phyloP scores from a whole-genome alignment of 2,888 invertebrate genomes.

The Drosophila sordidapex region DNA sequence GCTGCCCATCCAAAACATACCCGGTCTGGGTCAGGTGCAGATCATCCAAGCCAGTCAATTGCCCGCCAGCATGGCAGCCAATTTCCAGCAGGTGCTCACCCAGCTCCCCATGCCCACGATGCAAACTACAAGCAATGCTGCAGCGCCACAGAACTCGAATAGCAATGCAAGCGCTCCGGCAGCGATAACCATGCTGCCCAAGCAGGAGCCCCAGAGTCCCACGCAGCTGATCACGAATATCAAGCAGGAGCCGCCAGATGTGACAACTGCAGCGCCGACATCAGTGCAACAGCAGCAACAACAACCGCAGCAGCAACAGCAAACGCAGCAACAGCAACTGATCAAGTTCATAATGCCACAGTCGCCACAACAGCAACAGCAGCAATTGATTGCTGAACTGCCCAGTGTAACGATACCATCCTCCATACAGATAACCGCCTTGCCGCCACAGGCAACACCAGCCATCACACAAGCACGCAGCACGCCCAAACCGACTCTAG shows the following conservation, averaged over 20 bases:
- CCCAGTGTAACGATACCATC: constrained; percentile 65
- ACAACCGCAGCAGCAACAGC: constrained; percentile 33
- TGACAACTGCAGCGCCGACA: constrained; percentile 27
- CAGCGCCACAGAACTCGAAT: constrained; percentile 58
- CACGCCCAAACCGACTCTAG: constrained; percentile 74
- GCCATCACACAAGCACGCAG: constrained; percentile 47
- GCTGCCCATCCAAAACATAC: constrained; percentile 91
- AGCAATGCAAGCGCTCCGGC: constrained; percentile 59
- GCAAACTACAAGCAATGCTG: constrained; percentile 36
- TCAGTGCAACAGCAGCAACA: constrained; percentile 31
- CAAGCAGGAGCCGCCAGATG: constrained; percentile 83
- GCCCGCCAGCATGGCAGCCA: constrained; percentile 83
- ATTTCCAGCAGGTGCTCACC: constrained; percentile 77
- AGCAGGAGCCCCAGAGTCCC: constrained; percentile 83
- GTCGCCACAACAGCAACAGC: constrained; percentile 14
- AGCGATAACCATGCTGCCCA: constrained; percentile 67
- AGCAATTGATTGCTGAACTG: constrained; percentile 24
- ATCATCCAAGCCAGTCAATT: constrained; percentile 85
- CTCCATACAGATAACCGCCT: constrained; percentile 70
- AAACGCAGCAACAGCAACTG: constrained; percentile 69
- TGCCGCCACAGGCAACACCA: constrained; percentile 37
- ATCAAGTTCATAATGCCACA: constrained; percentile 15
- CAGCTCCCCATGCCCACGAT: constrained; percentile 64
- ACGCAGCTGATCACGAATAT: constrained; percentile 83
- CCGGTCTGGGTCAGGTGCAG: constrained; percentile 93